Evolutionary conservation across 2,797 vertebrate genomes (phyloP).

Genomic region (Darevskia mixta): DNA sequence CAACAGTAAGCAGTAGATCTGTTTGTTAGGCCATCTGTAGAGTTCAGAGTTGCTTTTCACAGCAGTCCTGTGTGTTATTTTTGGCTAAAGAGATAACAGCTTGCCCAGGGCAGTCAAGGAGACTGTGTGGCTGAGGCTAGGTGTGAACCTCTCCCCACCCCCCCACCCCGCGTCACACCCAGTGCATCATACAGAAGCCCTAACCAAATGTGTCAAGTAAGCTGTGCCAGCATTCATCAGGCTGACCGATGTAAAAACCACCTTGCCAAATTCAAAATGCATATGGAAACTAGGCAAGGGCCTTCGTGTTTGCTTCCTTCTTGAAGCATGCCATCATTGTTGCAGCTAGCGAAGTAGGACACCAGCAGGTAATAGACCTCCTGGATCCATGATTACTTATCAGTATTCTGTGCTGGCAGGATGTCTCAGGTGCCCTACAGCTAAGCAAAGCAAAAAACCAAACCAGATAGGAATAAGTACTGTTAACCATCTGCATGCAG

Average conservation of each 20-base stretch:
- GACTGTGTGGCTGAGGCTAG: background rate
- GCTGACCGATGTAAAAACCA: background rate
- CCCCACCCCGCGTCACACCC: background rate
- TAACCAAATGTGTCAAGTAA: background rate
- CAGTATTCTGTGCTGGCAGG: constrained; percentile 25
- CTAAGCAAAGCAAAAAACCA: constrained; percentile 60
- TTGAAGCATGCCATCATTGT: constrained; percentile 50
- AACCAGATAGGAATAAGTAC: constrained; percentile 64
- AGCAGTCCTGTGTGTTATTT: background rate
- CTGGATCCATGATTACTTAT: constrained; percentile 32
- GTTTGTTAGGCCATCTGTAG: background rate
- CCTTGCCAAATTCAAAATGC: background rate
- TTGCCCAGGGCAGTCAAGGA: background rate
- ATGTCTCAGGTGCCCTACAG: constrained; percentile 63
- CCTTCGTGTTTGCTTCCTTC: constrained; percentile 27
- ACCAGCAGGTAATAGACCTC: constrained; percentile 46
- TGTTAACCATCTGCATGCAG: constrained; percentile 52
- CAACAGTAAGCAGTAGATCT: background rate
- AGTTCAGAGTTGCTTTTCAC: background rate
- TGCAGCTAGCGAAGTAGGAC: constrained; percentile 46
- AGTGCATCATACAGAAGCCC: background rate
- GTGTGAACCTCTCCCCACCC: background rate
- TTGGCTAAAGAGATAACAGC: background rate
- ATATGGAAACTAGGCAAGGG: background rate
- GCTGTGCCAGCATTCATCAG: background rate